Conservation (phyloP, 2,113 vertebrate genomes). For the Toxostoma redivivum region DNA sequence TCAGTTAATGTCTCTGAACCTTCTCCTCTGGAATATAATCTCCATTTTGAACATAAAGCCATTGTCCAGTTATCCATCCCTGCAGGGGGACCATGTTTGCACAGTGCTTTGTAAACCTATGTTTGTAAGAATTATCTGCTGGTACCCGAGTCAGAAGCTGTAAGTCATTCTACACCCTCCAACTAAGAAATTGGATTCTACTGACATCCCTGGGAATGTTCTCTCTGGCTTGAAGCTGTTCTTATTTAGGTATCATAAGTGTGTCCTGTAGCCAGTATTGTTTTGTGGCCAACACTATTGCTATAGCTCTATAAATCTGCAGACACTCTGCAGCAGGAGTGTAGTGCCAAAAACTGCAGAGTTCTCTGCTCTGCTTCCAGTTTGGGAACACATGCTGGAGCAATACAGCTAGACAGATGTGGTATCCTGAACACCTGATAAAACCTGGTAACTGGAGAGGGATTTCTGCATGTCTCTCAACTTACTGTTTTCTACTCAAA, state of each 20-base stretch:
- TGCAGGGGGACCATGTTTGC: neutral
- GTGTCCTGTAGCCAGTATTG: slow-evolving; percentile 35
- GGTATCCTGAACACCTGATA: neutral
- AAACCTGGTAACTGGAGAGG: neutral
- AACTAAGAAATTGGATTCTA: neutral
- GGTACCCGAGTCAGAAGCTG: neutral
- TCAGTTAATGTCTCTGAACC: neutral
- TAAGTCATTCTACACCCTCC: slow-evolving; percentile 26
- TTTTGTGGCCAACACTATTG: slow-evolving; percentile 30
- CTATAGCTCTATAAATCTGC: slow-evolving; percentile 55
- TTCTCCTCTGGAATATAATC: neutral
- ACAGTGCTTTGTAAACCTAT: neutral
- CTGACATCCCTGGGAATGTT: slow-evolving; percentile 3
- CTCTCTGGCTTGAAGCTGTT: slow-evolving; percentile 27
- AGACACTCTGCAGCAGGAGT: neutral
- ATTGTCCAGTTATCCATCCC: neutral
- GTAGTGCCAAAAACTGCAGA: slow-evolving; percentile 12
- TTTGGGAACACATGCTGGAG: neutral
- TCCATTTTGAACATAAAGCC: neutral
- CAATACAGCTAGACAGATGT: neutral
- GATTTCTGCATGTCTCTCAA: neutral
- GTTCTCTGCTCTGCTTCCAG: neutral
- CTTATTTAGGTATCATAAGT: neutral
- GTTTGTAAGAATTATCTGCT: neutral
- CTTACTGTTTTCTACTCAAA: neutral